These are phyloP conservation scores for Colostygia pectinataria DNA, from an alignment of 2,888 invertebrate genomes.

Conservation along the genomic window DNA sequence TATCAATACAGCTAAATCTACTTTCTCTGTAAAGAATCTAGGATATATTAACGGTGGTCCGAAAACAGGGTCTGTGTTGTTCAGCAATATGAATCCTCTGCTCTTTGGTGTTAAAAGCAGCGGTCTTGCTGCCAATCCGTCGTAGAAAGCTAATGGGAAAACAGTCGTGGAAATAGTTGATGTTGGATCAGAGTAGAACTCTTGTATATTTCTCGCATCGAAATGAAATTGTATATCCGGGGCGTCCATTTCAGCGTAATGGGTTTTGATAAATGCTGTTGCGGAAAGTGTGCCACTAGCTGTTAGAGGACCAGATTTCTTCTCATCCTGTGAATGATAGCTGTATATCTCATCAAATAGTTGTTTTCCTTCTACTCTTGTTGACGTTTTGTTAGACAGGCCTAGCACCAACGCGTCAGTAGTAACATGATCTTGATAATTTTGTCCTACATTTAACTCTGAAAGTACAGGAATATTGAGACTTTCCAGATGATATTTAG, in stretches of 20 bases:
- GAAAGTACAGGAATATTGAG: constrained; percentile 81
- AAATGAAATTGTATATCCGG: constrained; percentile 88
- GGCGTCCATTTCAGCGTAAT: constrained; percentile 63
- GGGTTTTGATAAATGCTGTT: constrained; percentile 84
- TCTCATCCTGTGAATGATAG: constrained; percentile 61
- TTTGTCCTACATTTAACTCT: constrained; percentile 87
- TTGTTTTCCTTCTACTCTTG: constrained; percentile 62
- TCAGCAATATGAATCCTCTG: constrained; percentile 84
- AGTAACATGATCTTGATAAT: constrained; percentile 90
- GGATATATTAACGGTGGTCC: constrained; percentile 89
- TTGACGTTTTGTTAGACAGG: constrained; percentile 81
- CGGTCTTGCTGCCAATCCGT: constrained; percentile 84
- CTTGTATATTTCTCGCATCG: constrained; percentile 81
- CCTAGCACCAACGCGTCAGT: constrained; percentile 76
- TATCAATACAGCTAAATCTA: constrained; percentile 84
- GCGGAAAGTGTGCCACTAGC: constrained; percentile 80
- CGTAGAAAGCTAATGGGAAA: constrained; percentile 84
- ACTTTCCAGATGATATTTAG: constrained; percentile 75
- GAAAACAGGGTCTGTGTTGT: constrained; percentile 86
- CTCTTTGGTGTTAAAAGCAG: constrained; percentile 85
- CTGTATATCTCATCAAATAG: constrained; percentile 66
- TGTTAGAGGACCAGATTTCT: constrained; percentile 78
- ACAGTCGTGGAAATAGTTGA: constrained; percentile 71
- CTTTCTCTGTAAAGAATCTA: constrained; percentile 84
- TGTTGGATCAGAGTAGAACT: constrained; percentile 83